phyloP scores from a whole-genome alignment of 2,888 invertebrate genomes.

The Trichacis sp. region DNA sequence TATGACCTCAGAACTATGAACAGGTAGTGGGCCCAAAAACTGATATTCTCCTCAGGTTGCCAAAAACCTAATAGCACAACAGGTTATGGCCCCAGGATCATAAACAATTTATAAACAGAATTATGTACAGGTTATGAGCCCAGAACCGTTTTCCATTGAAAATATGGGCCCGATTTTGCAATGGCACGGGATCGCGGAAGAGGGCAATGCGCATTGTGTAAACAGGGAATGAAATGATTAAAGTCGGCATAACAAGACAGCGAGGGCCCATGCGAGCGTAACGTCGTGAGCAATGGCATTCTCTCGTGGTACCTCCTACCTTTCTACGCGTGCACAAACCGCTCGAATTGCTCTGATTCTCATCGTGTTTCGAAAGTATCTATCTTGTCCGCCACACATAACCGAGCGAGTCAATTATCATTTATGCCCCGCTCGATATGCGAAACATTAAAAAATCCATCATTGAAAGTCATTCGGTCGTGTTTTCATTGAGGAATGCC shows the following conservation, averaged over 20 bases:
- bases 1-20: no score
- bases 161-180: not conserved
- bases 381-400: constrained; percentile 8
- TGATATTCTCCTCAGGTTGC: no score
- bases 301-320: constrained; percentile 18
- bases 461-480: not conserved
- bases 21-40: no score
- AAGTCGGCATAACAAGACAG: constrained; percentile 22
- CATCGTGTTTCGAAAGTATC: constrained; percentile 35
- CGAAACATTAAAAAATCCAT: not conserved
- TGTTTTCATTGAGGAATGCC: not conserved
- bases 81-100: no score
- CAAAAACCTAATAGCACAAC: no score
- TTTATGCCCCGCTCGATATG: not conserved
- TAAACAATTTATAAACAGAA: no score
- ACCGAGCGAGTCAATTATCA: constrained; percentile 23
- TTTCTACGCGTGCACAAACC: constrained; percentile 18
- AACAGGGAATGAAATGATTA: constrained; percentile 15
- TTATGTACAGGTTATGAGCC: no score
- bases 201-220: constrained; percentile 22
- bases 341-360: constrained; percentile 38
- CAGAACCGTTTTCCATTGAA: no score
- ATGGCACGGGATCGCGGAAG: constrained; percentile 13
- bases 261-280: constrained; percentile 32
- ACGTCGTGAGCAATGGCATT: constrained; percentile 35